Evolutionary conservation across 2,888 invertebrate species (phyloP).

Genomic region (Cheilosia vulpina): DNA sequence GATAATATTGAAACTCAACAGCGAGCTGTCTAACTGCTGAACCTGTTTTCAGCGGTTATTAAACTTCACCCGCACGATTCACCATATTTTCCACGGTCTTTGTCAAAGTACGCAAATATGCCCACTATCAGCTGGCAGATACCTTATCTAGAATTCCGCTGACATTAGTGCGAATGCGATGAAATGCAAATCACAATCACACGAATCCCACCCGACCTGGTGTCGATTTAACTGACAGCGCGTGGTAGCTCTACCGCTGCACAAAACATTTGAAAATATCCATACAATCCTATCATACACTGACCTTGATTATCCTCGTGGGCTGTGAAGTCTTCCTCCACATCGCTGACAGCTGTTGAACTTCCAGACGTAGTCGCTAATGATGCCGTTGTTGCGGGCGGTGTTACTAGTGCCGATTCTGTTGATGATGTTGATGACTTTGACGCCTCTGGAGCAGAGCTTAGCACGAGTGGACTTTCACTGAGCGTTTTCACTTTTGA

Average conservation of each 20-base stretch:
- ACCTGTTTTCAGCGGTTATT: too few relatives aligned
- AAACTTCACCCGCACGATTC: too few relatives aligned
- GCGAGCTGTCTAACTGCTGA: too few relatives aligned
- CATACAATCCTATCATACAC: slow-evolving; percentile 28
- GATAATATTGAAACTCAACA: too few relatives aligned
- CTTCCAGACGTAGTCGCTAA: slow-evolving; percentile 68
- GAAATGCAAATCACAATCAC: background rate
- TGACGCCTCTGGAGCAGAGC: slow-evolving; percentile 64
- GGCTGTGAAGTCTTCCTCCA: slow-evolving; percentile 45
- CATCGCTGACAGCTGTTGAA: slow-evolving; percentile 69
- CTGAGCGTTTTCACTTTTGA: slow-evolving; percentile 71
- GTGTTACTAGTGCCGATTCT: slow-evolving; percentile 42
- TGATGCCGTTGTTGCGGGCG: slow-evolving; percentile 26
- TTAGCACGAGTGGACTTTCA: slow-evolving; percentile 57
- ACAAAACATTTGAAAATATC: slow-evolving; percentile 27
- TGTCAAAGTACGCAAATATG: too few relatives aligned
- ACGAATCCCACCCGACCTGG: background rate
- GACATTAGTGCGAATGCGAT: background rate
- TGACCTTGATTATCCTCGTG: slow-evolving; percentile 68
- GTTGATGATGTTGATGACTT: slow-evolving; percentile 71
- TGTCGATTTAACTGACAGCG: slow-evolving; percentile 11
- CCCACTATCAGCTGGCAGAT: too few relatives aligned
- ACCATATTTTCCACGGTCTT: too few relatives aligned
- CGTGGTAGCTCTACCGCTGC: background rate
- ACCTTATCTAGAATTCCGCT: background rate